A percentile compares a stretch with the other conserved stretches of the same genome.
phyloP scores from a whole-genome alignment of 2,888 invertebrate genomes.

The Andrena haemorrhoa region DNA sequence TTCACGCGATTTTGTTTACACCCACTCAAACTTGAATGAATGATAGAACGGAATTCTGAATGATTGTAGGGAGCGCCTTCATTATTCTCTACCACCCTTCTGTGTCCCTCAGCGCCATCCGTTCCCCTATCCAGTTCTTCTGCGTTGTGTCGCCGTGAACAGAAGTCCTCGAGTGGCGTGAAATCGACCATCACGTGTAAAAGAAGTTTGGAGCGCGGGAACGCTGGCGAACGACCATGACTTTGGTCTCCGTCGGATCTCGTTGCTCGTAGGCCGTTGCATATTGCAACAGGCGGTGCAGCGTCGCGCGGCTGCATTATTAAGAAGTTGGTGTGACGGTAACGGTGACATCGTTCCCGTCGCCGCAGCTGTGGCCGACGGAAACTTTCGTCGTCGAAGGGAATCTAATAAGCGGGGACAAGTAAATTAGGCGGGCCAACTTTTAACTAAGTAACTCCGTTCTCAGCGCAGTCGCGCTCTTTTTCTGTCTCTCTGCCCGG shows the following conservation, averaged over 20 bases:
- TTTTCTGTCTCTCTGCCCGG: background rate
- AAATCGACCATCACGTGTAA: too few relatives aligned
- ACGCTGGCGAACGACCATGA: slow-evolving; percentile 31
- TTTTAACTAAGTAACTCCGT: slow-evolving; percentile 15
- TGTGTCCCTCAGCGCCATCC: too few relatives aligned
- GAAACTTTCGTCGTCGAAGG: slow-evolving; percentile 42
- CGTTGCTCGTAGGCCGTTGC: slow-evolving; percentile 25
- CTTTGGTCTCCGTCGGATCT: slow-evolving; percentile 13
- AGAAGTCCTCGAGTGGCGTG: too few relatives aligned
- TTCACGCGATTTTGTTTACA: too few relatives aligned
- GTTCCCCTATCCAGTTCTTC: too few relatives aligned
- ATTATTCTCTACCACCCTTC: too few relatives aligned
- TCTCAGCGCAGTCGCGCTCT: background rate
- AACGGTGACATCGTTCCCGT: slow-evolving; percentile 29
- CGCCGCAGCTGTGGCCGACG: slow-evolving; percentile 20
- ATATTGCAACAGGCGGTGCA: slow-evolving; percentile 53
- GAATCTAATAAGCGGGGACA: slow-evolving; percentile 53
- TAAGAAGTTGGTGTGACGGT: slow-evolving; percentile 53
- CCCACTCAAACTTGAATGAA: too few relatives aligned
- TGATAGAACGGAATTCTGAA: too few relatives aligned
- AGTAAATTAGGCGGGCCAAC: slow-evolving; percentile 46
- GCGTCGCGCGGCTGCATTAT: slow-evolving; percentile 48
- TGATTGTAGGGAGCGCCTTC: too few relatives aligned
- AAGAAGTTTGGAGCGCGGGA: background rate
- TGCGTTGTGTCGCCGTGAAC: too few relatives aligned